These are phyloP conservation scores for Porites cylindrica DNA, from an alignment of 92 coral and sea anemone genomes.

Conservation along the genomic window DNA sequence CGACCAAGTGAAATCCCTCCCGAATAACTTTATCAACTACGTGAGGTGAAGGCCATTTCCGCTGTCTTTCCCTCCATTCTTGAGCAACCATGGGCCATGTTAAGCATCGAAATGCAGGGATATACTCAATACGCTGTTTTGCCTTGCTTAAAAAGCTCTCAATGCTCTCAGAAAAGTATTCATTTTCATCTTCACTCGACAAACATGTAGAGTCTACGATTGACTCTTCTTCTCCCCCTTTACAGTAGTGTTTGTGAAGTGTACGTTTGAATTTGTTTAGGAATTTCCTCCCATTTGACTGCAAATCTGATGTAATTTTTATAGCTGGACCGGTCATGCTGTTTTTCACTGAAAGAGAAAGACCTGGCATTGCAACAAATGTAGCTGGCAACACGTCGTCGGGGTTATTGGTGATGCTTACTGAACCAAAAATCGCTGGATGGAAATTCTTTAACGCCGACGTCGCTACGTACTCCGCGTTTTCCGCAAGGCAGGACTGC, in stretches of 20 bases:
- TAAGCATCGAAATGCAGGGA: neutral
- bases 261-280: neutral
- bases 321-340: neutral
- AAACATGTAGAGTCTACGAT: no score
- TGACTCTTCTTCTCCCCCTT: no score
- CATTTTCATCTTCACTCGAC: no score
- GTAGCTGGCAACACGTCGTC: no score
- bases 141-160: neutral
- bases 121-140: neutral
- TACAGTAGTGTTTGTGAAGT: no score
- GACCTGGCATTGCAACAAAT: no score
- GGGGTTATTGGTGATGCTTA: no score
- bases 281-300: neutral
- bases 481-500: conserved; percentile 42
- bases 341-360: neutral
- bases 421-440: conserved; percentile 50
- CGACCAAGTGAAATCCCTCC: neutral
- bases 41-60: neutral
- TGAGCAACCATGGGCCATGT: neutral
- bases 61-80: neutral
- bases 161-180: no score
- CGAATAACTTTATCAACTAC: neutral
- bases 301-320: neutral
- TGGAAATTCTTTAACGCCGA: conserved; percentile 57
- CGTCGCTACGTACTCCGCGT: conserved; percentile 58